Conservation (phyloP, 2,888 invertebrate genomes). For the Drosophila putrida region DNA sequence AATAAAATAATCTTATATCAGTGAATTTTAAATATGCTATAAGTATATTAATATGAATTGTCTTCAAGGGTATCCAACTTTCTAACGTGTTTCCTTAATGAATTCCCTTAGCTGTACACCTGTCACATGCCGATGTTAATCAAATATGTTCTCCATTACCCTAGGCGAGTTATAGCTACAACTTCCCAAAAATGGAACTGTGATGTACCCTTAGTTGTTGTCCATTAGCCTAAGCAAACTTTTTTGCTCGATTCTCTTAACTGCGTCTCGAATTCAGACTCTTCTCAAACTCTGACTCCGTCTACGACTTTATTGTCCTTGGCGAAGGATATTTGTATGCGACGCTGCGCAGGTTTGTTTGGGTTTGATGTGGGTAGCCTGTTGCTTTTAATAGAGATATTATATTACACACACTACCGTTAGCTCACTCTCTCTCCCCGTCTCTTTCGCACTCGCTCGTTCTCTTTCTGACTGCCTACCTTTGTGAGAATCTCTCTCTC, state of each 20-base stretch:
- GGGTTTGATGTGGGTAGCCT: constrained; percentile 77
- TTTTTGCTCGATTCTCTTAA: constrained; percentile 4
- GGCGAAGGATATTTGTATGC: constrained; percentile 44
- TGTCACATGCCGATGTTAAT: constrained; percentile 14
- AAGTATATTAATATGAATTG: background rate
- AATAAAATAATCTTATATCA: too few relatives aligned
- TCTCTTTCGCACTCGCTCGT: background rate
- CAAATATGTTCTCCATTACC: constrained; percentile 9
- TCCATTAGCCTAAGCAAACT: constrained; percentile 51
- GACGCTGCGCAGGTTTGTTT: constrained; percentile 60
- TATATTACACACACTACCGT: constrained; percentile 47
- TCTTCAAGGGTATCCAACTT: background rate
- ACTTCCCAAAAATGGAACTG: background rate
- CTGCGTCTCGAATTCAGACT: constrained; percentile 2
- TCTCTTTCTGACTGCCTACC: background rate
- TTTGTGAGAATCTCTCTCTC: background rate
- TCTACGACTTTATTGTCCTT: constrained; percentile 48
- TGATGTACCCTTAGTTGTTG: constrained; percentile 4
- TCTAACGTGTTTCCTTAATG: background rate
- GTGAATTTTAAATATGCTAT: too few relatives aligned
- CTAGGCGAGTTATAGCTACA: background rate
- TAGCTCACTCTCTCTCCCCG: constrained; percentile 18
- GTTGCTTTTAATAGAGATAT: constrained; percentile 55
- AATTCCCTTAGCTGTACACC: background rate
- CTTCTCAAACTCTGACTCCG: constrained; percentile 12